Base-by-base conservation (phyloP, 2,888 invertebrate genomes). In the Epistrophe grossulariae region DNA sequence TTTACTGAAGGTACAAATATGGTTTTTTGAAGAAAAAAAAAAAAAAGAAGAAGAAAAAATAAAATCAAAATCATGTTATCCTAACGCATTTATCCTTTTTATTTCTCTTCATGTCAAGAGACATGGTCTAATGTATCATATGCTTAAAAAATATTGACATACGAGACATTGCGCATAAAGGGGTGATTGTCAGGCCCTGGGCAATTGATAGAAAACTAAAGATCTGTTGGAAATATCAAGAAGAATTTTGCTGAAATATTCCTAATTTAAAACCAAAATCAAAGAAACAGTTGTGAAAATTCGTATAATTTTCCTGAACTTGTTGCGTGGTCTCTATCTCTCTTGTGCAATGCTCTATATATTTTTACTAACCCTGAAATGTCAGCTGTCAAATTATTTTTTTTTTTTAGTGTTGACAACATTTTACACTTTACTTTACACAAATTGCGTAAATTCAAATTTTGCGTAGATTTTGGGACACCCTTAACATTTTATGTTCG, bases 1-100 rank as follows among this genome's bases (percentile, higher is more conserved):
- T 70, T 45, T 50, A 50, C 4, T 64, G 43, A 43, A 80, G 17
- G n/a, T 73, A 50, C 28, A 38, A 11, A 24, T 35, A 60, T 66
- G 5, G 45, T 68, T 35, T 7, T 35, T 7, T 9, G 5, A 31
- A 31, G 5, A 31, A 35, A 0, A 35, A 35, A 7, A 31, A 31
- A 7, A 31, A 35, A 0, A 35, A 35, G 31, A 28, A 45, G 31
- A 8, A 17, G 40, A 72, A 74, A 74, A 82, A 82, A 43, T 87
- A 87, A 87, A 87, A 87, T 83, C 83, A 55, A 87, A 87, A 83
- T 45, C 87, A 35, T 87, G 87, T 83, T 68, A 87, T 79, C 68
- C 83, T 45, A 2, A 19, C 35, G n/a, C n/a, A 76, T 72, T 19
- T 68, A 72, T 83, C 71, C 78, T 48, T 76, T 45, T 83, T 40